Evolutionary conservation across 2,113 vertebrate species (phyloP).

Genomic region (Ameiurus melas): DNA sequence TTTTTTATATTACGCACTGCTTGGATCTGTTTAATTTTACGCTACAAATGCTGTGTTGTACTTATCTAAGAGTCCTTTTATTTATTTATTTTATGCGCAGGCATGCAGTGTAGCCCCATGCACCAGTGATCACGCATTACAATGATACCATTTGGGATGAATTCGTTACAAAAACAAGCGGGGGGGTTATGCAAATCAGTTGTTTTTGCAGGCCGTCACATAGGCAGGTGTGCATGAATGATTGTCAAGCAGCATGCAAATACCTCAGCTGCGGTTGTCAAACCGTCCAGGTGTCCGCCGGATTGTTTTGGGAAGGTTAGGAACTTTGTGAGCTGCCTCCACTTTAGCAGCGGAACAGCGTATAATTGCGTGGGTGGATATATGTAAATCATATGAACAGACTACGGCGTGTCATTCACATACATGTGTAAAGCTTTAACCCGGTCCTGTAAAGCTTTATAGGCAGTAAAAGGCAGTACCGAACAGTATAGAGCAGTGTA

Average conservation of each 20-base stretch:
- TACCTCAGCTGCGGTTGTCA: slow-evolving; percentile 28
- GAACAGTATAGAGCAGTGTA: neutral
- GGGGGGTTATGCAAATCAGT: slow-evolving; percentile 42
- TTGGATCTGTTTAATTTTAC: neutral
- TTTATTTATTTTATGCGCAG: neutral
- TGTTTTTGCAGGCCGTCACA: slow-evolving; percentile 41
- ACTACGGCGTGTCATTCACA: neutral
- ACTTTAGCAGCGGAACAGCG: neutral
- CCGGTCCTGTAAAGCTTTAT: neutral
- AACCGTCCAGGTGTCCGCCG: slow-evolving; percentile 25
- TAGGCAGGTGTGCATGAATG: slow-evolving; percentile 47
- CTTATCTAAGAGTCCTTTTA: neutral
- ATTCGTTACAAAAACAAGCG: slow-evolving; percentile 19
- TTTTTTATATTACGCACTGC: neutral
- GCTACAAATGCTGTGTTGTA: neutral
- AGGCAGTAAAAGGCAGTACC: neutral
- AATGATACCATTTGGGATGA: slow-evolving; percentile 7
- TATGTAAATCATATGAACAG: neutral
- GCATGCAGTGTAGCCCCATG: neutral
- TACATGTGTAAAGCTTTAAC: slow-evolving; percentile 40
- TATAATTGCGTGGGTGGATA: neutral
- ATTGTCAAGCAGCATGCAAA: slow-evolving; percentile 51
- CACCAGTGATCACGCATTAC: slow-evolving; percentile 6
- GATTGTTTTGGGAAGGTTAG: slow-evolving; percentile 23
- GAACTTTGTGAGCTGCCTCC: slow-evolving; percentile 30